Evolutionary conservation across 2,797 vertebrate species (phyloP).

Genomic region (Sebastes cheni): DNA sequence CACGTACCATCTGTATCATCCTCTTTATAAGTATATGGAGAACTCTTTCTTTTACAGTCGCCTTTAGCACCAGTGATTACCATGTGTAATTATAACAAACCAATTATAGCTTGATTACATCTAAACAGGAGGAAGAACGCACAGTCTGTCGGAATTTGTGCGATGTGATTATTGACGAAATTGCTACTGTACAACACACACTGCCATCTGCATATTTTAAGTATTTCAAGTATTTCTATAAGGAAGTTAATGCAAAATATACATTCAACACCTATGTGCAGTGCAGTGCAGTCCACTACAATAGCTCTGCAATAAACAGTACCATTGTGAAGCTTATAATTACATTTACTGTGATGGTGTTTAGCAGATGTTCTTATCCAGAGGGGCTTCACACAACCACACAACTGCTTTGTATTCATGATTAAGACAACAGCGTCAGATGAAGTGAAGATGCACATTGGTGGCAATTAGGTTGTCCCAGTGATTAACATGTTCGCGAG

Average conservation of each 20-base stretch:
- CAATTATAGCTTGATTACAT: slow-evolving; percentile 60
- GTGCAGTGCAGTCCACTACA: not conserved
- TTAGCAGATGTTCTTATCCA: slow-evolving; percentile 62
- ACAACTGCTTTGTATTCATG: slow-evolving; percentile 61
- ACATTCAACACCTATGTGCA: not conserved
- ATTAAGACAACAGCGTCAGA: slow-evolving; percentile 42
- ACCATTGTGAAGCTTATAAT: slow-evolving; percentile 47
- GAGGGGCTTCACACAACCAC: slow-evolving; percentile 42
- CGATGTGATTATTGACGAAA: not conserved
- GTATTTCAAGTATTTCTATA: not conserved
- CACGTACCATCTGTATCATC: slow-evolving; percentile 10
- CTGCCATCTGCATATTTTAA: no score
- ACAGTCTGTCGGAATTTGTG: not conserved
- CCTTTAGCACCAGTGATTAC: slow-evolving; percentile 43
- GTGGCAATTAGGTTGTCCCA: slow-evolving; percentile 35
- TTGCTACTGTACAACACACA: not conserved
- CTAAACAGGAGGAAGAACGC: not conserved
- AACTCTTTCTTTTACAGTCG: slow-evolving; percentile 42
- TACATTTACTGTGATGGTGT: slow-evolving; percentile 53
- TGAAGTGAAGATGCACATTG: slow-evolving; percentile 35
- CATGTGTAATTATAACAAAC: slow-evolving; percentile 47
- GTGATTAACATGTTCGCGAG: slow-evolving; percentile 41
- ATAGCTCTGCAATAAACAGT: slow-evolving; percentile 17
- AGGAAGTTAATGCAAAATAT: not conserved
- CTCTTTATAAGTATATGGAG: not conserved